Evolutionary conservation across 1,140 invertebrate species (phyloP), one percentile per base, ranked within the genome.

Genomic region (Drosophila tristis): DNA sequence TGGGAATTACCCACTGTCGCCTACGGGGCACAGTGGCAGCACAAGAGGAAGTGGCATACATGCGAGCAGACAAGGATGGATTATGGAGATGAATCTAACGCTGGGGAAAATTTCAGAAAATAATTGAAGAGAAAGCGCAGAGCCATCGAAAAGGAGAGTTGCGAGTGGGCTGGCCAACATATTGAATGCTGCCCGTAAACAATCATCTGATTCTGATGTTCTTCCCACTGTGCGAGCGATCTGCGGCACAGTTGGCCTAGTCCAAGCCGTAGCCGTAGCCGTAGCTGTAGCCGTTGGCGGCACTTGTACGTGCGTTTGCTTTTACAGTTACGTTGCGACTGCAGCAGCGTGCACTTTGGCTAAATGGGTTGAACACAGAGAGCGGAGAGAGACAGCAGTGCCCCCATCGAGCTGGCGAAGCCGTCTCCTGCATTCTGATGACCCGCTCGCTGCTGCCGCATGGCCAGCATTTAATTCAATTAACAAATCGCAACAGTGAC

Each of bases 401-500:
- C 39, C 73, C 42, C 50, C 51, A 42, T 55, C 73, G 43, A 5
- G 35, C 35, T 8, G 45, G 45, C 15, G 49, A 60, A 43, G 57
- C 42, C 20, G 62, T 62, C 67, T 57, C 71, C 67, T 87, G 82
- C 84, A 87, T 87, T 89, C 84, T 89, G 79, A 87, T 87, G 82
- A 79, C 82, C 78, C 78, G 62, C 74, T 74, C 67, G 23, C 59
- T 55, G 50, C 63, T 11, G 31, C 31, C 20, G 31, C 49, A 48
- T 65, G 73, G 60, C 77, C 74, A 78, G 59, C 79, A 84, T 89
- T 87, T 89, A 87, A 87, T 87, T 87, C 72, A 87, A 89, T 87
- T 87, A 89, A 89, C 79, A 89, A 90, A 89, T 89, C 80, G 84
- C 84, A 60, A 87, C 56, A 71, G 68, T 60, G 31, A 54, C 64